Evolutionary conservation across 2,888 invertebrate genomes (phyloP).

Genomic region (Andrena fulva): DNA sequence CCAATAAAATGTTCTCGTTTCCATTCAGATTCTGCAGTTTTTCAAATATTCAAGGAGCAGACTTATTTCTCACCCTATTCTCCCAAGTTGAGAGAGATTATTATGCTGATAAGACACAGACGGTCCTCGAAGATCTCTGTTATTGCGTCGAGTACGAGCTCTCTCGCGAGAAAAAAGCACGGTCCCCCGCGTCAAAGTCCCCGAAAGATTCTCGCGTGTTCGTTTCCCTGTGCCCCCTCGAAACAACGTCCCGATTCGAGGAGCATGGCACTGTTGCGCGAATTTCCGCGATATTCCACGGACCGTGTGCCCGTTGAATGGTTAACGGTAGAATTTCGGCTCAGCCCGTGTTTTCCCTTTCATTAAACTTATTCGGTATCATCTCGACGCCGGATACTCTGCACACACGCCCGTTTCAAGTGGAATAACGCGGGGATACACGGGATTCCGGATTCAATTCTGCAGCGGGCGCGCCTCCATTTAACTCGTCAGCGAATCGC

Average conservation of each 20-base stretch:
- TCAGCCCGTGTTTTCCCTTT: slow-evolving; percentile 27
- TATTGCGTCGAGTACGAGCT: slow-evolving; percentile 1
- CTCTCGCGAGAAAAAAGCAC: background rate
- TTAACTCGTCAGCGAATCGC: slow-evolving; percentile 18
- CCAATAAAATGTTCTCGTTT: background rate
- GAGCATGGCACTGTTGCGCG: slow-evolving; percentile 20
- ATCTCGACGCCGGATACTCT: background rate
- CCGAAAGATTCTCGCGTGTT: background rate
- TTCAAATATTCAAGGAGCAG: background rate
- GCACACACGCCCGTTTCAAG: background rate
- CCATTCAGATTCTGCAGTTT: background rate
- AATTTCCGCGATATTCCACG: slow-evolving; percentile 19
- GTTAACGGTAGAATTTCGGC: slow-evolving; percentile 13
- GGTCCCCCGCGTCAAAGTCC: too few species aligned
- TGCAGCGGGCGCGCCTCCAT: background rate
- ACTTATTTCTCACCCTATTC: background rate
- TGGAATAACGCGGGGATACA: slow-evolving; percentile 11
- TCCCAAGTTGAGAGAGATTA: background rate
- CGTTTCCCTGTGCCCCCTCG: background rate
- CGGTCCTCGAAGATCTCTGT: background rate
- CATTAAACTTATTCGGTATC: slow-evolving; percentile 50
- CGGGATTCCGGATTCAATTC: slow-evolving; percentile 33
- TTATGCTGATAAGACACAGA: background rate
- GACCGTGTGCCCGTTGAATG: slow-evolving; percentile 17
- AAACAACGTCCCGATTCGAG: slow-evolving; percentile 14